These are phyloP conservation scores for Aptenodytes patagonicus DNA, from an alignment of 2,113 vertebrate genomes.

Conservation along the genomic window DNA sequence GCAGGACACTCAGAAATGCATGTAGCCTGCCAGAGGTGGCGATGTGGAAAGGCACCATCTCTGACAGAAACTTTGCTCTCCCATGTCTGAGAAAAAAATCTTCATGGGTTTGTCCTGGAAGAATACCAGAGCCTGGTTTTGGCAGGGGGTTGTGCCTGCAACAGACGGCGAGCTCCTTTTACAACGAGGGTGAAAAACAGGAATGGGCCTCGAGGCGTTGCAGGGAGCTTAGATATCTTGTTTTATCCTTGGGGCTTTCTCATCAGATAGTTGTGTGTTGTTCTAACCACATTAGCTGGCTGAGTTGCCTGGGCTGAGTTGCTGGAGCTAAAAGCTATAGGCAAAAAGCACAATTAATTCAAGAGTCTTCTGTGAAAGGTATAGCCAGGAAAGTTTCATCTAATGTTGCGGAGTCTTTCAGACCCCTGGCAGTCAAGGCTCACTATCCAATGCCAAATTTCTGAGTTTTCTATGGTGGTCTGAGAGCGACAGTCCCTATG, in stretches of 20 bases:
- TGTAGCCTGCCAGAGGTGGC: neutral
- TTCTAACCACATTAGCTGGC: neutral
- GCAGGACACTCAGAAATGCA: neutral
- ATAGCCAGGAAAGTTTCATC: neutral
- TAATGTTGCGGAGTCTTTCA: neutral
- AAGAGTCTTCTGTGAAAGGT: neutral
- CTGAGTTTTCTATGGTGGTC: neutral
- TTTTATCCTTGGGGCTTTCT: neutral
- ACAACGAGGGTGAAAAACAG: neutral
- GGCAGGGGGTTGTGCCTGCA: neutral
- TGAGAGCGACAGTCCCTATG: neutral
- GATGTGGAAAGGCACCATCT: neutral
- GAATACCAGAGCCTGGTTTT: neutral
- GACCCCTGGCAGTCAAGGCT: neutral
- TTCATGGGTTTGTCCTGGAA: neutral
- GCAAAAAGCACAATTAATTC: neutral
- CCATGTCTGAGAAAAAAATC: neutral
- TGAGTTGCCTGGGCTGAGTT: neutral
- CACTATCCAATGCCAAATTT: neutral
- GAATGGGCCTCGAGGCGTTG: neutral
- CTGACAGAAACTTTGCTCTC: neutral
- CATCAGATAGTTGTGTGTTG: neutral
- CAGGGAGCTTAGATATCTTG: neutral
- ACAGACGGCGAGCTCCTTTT: neutral
- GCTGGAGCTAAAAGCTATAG: neutral